Evolutionary conservation across 2,113 vertebrate species (phyloP), one percentile per base, ranked within the genome.

Genomic region (Montifringilla adamsi): DNA sequence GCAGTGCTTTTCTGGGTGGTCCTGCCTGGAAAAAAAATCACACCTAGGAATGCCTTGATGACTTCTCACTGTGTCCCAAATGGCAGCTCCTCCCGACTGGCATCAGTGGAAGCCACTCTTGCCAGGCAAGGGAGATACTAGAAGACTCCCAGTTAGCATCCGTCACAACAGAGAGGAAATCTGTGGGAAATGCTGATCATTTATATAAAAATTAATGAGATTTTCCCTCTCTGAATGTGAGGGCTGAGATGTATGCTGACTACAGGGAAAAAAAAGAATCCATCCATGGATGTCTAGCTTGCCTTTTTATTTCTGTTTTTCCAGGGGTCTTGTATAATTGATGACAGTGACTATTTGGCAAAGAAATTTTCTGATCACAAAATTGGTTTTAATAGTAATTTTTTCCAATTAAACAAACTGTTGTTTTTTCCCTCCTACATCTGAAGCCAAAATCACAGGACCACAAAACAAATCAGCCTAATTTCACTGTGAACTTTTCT

Each of bases 401-500:
- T 97, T 96, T 97, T 64, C 49, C 95, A 94, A 94, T 97, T 97
- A 98, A 98, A 97, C 93, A 98, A 94, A 94, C 87, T 94, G 77
- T 85, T 46, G 41, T 78, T 74, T 90, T 88, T 77, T 64, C 28
- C 11, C 63, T 93, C 47, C 41, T 76, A 88, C 91, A 94, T 98
- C 95, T 94, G 76, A 93, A 91, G 67, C 49, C 74, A 93, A 94
- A 97, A 97, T 97, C 97, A 97, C 90, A 97, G 87, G 94, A 89
- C 73, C 87, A 89, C 94, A 97, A 98, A 98, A 97, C 97, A 98
- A 98, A 97, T 97, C 97, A 97, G 94, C 84, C 90, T 98, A 97
- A 97, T 98, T 98, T 97, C 92, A 92, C 95, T 28, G 55, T 98
- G 97, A 98, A 98, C 96, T 97, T 98, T 97, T 95, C 95, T 95